phyloP scores from a whole-genome alignment of 1,140 invertebrate species.

The Drosophila yakuba region DNA sequence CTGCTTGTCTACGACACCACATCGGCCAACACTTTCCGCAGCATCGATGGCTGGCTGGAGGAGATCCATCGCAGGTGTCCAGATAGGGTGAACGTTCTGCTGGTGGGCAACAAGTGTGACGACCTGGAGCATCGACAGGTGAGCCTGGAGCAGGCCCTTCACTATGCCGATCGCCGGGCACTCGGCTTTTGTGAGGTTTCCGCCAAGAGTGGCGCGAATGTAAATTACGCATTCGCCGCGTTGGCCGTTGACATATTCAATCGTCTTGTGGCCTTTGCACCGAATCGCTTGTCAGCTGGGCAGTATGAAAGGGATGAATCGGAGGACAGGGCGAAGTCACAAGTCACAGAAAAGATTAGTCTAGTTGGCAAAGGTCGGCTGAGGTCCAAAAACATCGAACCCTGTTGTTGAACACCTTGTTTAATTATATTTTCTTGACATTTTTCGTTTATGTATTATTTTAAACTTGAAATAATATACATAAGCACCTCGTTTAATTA shows the following conservation, averaged over 20 bases:
- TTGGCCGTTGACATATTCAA: conserved; percentile 27
- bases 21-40: background rate
- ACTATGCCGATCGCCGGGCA: conserved; percentile 8
- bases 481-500: no score
- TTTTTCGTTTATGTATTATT: no score
- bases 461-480: no score
- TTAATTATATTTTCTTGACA: no score
- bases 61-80: conserved; percentile 13
- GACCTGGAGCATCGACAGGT: conserved; percentile 18
- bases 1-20: conserved; percentile 55
- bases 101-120: conserved; percentile 63
- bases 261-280: background rate
- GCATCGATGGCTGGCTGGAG: conserved; percentile 32
- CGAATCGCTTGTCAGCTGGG: no score
- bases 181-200: conserved; percentile 38
- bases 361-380: no score
- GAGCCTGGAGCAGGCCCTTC: background rate
- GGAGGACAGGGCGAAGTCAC: no score
- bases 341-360: no score
- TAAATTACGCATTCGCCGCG: conserved; percentile 20
- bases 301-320: no score
- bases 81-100: background rate
- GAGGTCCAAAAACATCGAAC: no score
- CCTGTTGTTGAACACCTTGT: no score
- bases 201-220: conserved; percentile 45